A percentile compares a stretch with the other conserved stretches of the same genome.
phyloP scores from a whole-genome alignment of 2,888 invertebrate genomes.

The Alsophila aescularia region DNA sequence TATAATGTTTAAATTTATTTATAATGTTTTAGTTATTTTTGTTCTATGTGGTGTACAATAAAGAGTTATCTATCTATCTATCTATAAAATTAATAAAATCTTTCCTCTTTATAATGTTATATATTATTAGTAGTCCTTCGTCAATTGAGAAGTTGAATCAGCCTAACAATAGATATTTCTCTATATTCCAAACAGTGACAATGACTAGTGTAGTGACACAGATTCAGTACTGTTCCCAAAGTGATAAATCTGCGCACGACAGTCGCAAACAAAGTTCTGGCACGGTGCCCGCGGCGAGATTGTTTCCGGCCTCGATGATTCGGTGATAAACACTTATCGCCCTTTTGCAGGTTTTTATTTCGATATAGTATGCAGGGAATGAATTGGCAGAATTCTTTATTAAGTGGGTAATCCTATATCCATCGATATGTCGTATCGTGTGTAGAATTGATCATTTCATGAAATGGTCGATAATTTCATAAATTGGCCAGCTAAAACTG shows the following conservation, averaged over 20 bases:
- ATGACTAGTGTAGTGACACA: neutral
- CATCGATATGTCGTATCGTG: no score
- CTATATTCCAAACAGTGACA: neutral
- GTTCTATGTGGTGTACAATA: no score
- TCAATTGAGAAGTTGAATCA: neutral
- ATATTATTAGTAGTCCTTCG: no score
- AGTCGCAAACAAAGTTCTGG: slow-evolving; percentile 14
- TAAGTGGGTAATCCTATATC: no score
- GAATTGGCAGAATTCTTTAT: neutral
- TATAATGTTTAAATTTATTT: no score
- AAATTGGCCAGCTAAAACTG: no score
- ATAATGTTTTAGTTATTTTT: no score
- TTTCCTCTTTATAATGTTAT: no score
- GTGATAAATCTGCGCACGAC: slow-evolving; percentile 10
- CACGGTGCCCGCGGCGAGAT: slow-evolving; percentile 2
- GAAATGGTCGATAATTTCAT: no score
- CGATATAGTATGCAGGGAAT: neutral
- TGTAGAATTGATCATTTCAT: no score
- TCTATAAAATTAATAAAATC: no score
- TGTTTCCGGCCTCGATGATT: neutral
- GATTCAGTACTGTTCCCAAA: neutral
- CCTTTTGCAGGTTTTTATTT: neutral
- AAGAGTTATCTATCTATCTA: no score
- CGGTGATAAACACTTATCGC: slow-evolving; percentile 4
- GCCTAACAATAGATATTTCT: neutral